Conservation (phyloP, 1,140 invertebrate species). For the Scaptodrosophila lebanonensis region DNA sequence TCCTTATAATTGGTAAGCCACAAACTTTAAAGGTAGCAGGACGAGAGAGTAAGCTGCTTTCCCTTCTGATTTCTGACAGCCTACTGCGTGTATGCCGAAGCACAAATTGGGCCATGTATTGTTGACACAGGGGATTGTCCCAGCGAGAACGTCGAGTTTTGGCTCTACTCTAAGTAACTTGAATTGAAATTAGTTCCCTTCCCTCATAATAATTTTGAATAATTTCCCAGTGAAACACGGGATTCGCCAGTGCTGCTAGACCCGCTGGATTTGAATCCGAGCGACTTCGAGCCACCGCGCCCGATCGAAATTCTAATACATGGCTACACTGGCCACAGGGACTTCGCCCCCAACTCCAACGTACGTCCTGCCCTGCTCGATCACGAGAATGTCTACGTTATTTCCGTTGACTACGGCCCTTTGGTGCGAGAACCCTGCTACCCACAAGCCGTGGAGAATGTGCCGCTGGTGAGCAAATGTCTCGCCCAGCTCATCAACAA, state of each 20-base stretch:
- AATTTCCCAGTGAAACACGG: conserved; percentile 69
- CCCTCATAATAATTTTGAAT: too few relatives aligned
- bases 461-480: conserved; percentile 79
- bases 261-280: conserved; percentile 61
- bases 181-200: neutral
- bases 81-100: conserved; percentile 23
- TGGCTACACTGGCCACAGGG: conserved; percentile 80
- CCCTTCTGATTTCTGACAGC: conserved; percentile 12
- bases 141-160: conserved; percentile 80
- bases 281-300: conserved; percentile 75
- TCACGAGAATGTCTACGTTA: conserved; percentile 79
- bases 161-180: conserved; percentile 80
- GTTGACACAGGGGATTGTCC: conserved; percentile 77
- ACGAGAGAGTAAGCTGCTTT: neutral
- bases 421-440: conserved; percentile 80
- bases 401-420: conserved; percentile 80
- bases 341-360: conserved; percentile 79
- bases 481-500: conserved; percentile 81
- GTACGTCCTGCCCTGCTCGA: conserved; percentile 78
- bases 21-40: neutral
- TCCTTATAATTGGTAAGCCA: conserved; percentile 42
- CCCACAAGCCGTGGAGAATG: conserved; percentile 78
- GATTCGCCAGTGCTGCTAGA: conserved; percentile 76
- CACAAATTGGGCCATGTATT: conserved; percentile 48
- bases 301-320: conserved; percentile 82